A percentile compares a stretch with the other conserved stretches of the same genome.
Evolutionary conservation across 2,113 vertebrate genomes (phyloP).

Genomic region (Dasyurus viverrinus): DNA sequence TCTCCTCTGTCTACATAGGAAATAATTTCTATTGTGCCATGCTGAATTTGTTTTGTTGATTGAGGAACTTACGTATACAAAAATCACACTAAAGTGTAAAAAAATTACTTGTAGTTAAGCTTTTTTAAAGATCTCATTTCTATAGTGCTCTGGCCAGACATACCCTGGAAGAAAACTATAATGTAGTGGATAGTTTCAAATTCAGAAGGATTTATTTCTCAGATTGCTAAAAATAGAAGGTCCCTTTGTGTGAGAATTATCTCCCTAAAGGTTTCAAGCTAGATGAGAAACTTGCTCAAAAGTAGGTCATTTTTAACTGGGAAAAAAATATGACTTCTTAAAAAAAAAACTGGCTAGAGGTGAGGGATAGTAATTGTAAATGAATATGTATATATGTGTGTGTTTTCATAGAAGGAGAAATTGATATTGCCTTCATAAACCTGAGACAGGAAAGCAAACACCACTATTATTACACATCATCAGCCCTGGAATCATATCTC

Average conservation of each 20-base stretch:
- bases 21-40: neutral
- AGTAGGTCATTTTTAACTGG: constrained; percentile 77
- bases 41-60: neutral
- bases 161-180: neutral
- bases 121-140: neutral
- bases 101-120: neutral
- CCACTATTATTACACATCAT: neutral
- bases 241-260: constrained; percentile 41
- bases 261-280: constrained; percentile 59
- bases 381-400: neutral
- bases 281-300: constrained; percentile 70
- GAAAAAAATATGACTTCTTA: constrained; percentile 66
- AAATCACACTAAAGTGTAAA: neutral
- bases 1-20: neutral
- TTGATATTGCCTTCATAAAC: constrained; percentile 61
- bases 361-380: neutral
- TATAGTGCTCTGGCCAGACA: neutral
- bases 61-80: neutral
- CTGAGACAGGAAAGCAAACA: neutral
- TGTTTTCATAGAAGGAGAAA: constrained; percentile 71
- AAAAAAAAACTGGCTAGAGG: constrained; percentile 52
- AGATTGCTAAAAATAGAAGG: constrained; percentile 59
- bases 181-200: neutral
- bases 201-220: constrained; percentile 22
- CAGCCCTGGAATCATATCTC: neutral